Conservation (phyloP, 64 coral and sea anemone species). For the Montipora foliosa region DNA sequence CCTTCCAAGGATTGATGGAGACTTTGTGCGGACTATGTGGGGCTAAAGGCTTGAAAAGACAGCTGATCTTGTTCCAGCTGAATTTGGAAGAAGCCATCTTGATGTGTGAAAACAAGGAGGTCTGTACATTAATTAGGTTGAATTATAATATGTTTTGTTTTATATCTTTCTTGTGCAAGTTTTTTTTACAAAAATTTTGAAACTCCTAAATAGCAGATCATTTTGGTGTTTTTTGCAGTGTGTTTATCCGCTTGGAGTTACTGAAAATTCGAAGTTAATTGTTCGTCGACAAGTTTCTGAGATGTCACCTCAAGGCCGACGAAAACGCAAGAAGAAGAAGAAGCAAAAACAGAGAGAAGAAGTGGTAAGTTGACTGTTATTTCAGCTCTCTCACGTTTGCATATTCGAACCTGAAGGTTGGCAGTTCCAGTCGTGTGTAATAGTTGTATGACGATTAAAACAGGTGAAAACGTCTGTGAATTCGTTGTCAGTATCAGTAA, state of each 20-base stretch:
- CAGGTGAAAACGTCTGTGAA: not conserved
- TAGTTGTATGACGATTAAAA: no score
- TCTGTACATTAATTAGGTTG: not conserved
- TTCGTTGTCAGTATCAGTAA: no score
- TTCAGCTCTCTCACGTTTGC: not conserved
- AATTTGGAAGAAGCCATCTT: conserved; percentile 74
- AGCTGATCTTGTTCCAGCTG: conserved; percentile 42
- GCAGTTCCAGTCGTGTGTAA: not conserved
- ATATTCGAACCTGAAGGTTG: not conserved
- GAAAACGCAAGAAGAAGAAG: conserved; percentile 31
- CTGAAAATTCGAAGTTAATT: conserved; percentile 25
- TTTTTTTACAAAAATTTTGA: not conserved
- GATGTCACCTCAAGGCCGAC: conserved; percentile 15
- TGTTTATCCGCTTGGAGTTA: conserved; percentile 34
- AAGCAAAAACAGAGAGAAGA: not conserved
- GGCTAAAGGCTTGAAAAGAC: conserved; percentile 19
- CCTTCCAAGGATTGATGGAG: not conserved
- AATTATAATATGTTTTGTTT: no score
- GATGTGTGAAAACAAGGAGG: conserved; percentile 64
- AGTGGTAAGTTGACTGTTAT: not conserved
- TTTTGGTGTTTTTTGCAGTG: conserved; percentile 40
- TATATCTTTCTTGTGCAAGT: no score
- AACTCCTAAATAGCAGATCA: not conserved
- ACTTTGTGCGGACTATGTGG: conserved; percentile 53
- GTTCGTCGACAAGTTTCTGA: conserved; percentile 46